phyloP scores from a whole-genome alignment of 2,113 vertebrate species.

The Mus musculus region GRCm39 chr10:85338001-85338500 shows the following conservation, averaged over 20 bases:
- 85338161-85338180: background rate
- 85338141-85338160: background rate
- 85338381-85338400: no score
- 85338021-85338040: constrained; percentile 1
- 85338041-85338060: background rate
- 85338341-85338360: rapidly evolving
- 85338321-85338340: background rate
- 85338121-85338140: background rate
- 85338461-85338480: constrained; percentile 11
- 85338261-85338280: background rate
- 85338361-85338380: background rate
- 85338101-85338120: background rate
- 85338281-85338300: background rate
- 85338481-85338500: background rate
- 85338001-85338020: background rate
- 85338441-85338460: background rate
- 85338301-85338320: background rate
- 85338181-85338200: background rate
- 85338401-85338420: background rate
- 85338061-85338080: background rate
- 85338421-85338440: background rate
- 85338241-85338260: background rate
- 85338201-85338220: background rate
- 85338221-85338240: background rate
- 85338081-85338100: background rate